Evolutionary conservation across 1,140 invertebrate genomes (phyloP), one percentile per base, ranked within the genome.

Genomic region (Drosophila sp.): DNA sequence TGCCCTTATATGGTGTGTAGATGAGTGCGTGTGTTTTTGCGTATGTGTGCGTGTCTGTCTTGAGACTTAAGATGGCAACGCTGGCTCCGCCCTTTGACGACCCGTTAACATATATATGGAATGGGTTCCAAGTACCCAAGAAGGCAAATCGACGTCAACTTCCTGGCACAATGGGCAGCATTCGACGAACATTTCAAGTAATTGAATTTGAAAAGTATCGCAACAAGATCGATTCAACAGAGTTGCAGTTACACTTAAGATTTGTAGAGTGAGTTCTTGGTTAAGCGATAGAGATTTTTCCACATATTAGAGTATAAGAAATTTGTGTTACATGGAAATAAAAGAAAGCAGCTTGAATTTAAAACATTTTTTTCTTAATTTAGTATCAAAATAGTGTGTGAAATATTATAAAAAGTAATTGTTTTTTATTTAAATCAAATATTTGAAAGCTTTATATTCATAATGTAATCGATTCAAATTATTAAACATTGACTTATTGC

Each of bases 31-130:
- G 51, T 7, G 32, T 38, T 45, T 25, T 29, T 32, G 48, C 46
- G 21, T 38, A 18, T 45, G 67, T 46, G 40, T 63, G 56, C 34
- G 51, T 51, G 43, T 64, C 36, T 40, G 65, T 51, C 54, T 54
- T 41, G 56, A 38, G 71, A 38, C 50, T 66, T 66, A 29, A 58
- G 46, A 51, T 58, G 69, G 29, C 34, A 50, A 38, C 57, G 32
- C 38, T 16, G 21, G 3, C 27, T 13, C 16, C 45, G 5, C n/a
- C 8, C 43, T 16, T 18, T 7, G 45, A 53, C 70, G 63, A 72
- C 63, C 62, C 70, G 54, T 73, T 69, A 69, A 69, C 70, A 72
- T 65, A 72, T 43, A 67, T 54, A 66, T 65, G 43, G 57, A 69
- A 69, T 65, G 43, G 57, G 62, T 62, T 7, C 45, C 36, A 51